Percentiles rank a stretch among this genome's conserved stretches.
Conservation (phyloP, 2,888 invertebrate species). For the Xestia rhomboidea region DNA sequence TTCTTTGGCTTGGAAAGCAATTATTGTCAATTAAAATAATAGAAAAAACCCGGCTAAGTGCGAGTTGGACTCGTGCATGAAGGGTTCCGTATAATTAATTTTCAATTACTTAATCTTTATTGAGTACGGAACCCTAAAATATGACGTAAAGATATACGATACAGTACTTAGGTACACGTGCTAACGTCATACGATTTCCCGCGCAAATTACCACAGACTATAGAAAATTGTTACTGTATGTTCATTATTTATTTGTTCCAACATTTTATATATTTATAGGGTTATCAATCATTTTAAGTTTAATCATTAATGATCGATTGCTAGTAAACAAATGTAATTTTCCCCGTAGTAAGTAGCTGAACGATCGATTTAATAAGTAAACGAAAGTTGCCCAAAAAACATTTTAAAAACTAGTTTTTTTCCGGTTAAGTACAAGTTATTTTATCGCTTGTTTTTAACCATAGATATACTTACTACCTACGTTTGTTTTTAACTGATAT, state of each 20-base stretch:
- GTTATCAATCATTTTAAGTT: conserved; percentile 7
- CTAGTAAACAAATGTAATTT: not conserved
- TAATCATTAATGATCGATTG: not conserved
- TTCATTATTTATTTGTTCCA: not conserved
- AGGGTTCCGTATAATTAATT: too few species aligned
- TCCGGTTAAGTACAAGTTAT: not conserved
- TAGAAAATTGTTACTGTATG: conserved; percentile 8
- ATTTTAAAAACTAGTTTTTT: not conserved
- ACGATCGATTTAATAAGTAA: not conserved
- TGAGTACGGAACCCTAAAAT: not conserved
- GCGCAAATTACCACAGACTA: conserved; percentile 16
- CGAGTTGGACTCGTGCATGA: too few species aligned
- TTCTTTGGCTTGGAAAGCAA: too few species aligned
- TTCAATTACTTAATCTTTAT: too few species aligned
- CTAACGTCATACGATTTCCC: conserved; percentile 32
- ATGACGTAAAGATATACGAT: not conserved
- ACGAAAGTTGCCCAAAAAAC: too few species aligned
- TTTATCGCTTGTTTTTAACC: not conserved
- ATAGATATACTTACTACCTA: not conserved
- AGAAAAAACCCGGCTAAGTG: too few species aligned
- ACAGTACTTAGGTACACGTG: conserved; percentile 19
- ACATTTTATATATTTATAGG: not conserved
- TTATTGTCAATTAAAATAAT: too few species aligned
- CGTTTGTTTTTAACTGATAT: not conserved
- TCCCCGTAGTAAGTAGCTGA: not conserved